Conservation (phyloP, 2,113 vertebrate genomes). For the Aix galericulata region DNA sequence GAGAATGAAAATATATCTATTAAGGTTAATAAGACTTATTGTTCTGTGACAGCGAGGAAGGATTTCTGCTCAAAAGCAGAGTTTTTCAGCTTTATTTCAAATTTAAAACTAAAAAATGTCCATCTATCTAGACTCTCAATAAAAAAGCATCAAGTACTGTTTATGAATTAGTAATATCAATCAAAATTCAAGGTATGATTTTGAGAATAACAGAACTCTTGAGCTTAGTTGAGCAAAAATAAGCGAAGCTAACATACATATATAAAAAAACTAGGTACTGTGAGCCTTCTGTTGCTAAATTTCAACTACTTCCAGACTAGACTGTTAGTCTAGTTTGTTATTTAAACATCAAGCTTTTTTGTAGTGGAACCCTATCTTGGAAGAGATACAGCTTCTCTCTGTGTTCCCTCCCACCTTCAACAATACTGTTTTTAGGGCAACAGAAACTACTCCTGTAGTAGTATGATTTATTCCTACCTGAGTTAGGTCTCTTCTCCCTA, state of each 20-base stretch:
- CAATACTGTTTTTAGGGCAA: neutral
- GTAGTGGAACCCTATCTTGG: neutral
- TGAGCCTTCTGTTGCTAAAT: neutral
- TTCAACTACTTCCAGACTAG: neutral
- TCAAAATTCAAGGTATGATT: neutral
- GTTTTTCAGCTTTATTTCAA: neutral
- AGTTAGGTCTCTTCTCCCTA: neutral
- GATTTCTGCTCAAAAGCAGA: neutral
- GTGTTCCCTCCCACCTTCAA: neutral
- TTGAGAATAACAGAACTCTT: neutral
- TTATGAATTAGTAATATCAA: neutral
- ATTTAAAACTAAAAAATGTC: neutral
- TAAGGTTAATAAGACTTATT: neutral
- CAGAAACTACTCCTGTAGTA: neutral
- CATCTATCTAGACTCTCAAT: neutral
- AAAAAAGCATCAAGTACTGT: neutral
- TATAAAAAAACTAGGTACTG: neutral
- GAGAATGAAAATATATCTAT: neutral
- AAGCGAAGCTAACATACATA: neutral
- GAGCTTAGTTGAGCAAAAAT: neutral
- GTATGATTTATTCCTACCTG: neutral
- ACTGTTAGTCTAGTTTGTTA: neutral
- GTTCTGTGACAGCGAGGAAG: neutral
- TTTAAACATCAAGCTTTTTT: neutral
- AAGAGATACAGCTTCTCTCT: neutral